A percentile compares a stretch with the other conserved stretches of the same genome.
Conservation (phyloP, 2,113 vertebrate species). For the Hemicordylus capensis region DNA sequence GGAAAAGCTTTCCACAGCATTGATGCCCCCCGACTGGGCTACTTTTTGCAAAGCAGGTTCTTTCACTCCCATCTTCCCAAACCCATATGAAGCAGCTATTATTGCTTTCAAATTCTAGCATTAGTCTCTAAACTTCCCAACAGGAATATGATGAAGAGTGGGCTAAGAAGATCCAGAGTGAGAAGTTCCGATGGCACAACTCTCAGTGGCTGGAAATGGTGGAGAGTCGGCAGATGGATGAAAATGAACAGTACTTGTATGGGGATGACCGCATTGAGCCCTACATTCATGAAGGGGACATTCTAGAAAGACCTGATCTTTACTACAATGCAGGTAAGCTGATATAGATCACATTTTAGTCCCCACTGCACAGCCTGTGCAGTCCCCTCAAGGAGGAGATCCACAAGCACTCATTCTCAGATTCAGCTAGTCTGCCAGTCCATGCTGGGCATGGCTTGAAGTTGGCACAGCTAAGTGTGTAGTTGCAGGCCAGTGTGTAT, state of each 20-base stretch:
- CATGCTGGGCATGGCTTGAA: background rate
- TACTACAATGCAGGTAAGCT: slow-evolving; percentile 87
- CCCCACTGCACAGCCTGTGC: background rate
- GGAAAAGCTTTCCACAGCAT: too few relatives aligned
- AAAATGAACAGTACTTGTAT: slow-evolving; percentile 84
- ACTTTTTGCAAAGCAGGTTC: too few relatives aligned
- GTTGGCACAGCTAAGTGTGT: background rate
- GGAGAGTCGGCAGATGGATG: slow-evolving; percentile 87
- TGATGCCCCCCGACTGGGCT: too few relatives aligned
- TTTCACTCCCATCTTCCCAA: too few relatives aligned
- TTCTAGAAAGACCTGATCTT: slow-evolving; percentile 88
- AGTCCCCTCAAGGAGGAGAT: background rate
- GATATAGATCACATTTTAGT: accelerated
- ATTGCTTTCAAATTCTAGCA: background rate
- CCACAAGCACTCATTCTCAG: background rate
- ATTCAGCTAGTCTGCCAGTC: background rate
- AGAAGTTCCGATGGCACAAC: slow-evolving; percentile 94
- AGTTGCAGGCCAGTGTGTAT: too few relatives aligned
- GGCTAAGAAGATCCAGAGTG: slow-evolving; percentile 90
- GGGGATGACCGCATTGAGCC: slow-evolving; percentile 83
- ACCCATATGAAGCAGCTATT: too few relatives aligned
- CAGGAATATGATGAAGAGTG: slow-evolving; percentile 93
- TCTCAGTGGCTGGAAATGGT: slow-evolving; percentile 98
- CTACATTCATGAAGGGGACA: slow-evolving; percentile 84
- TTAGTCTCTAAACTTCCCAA: slow-evolving; percentile 34